Base-by-base conservation (phyloP, 2,888 invertebrate species). In the Chirona hameri region DNA sequence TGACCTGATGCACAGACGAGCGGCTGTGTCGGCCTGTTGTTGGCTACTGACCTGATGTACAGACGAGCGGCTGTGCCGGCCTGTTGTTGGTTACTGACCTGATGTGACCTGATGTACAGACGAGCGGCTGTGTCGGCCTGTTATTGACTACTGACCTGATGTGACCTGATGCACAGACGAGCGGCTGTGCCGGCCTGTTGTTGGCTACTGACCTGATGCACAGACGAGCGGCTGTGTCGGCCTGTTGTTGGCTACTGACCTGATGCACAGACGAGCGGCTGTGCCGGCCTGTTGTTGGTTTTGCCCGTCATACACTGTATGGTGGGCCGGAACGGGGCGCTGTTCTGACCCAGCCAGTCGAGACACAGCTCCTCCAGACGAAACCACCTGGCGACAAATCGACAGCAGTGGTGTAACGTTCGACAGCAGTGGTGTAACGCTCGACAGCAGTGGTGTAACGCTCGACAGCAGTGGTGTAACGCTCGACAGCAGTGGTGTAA, bases 251-350 rank as follows among this genome's bases (percentile, higher is more conserved):
- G n/a, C n/a, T n/a, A n/a, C 48, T 48, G 9, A 48, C 48, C 48
- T 48, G 48, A 48, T 48, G 48, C 48, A 12, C 9, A 12, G 48
- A 48, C 48, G 48, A 7, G 48, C 48, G 48, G 48, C 48, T 48
- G 87, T n/a, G n/a, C n/a, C 81, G 85, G 84, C 65, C 85, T 86
- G 86, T 89, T 89, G 84, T 87, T 86, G 29, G 89, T 89, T 79
- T 85, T 86, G 83, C 86, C 86, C 10, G 88, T 93, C 87, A 94
- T 93, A 82, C 96, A 89, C 85, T 93, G 93, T 52, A 93, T 89
- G 1, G 93, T 92, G 0, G 96, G 95, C 86, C 93, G 93, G 88
- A 95, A 95, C 84, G 93, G 91, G 90, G 94, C 91, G 10, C 93
- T 92, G 39, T 92, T 89, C 4, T 91, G 89, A 81, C 93, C 93